These are phyloP conservation scores for Acromyrmex echinatior DNA, from an alignment of 1,140 invertebrate species.

Conservation along the genomic window DNA sequence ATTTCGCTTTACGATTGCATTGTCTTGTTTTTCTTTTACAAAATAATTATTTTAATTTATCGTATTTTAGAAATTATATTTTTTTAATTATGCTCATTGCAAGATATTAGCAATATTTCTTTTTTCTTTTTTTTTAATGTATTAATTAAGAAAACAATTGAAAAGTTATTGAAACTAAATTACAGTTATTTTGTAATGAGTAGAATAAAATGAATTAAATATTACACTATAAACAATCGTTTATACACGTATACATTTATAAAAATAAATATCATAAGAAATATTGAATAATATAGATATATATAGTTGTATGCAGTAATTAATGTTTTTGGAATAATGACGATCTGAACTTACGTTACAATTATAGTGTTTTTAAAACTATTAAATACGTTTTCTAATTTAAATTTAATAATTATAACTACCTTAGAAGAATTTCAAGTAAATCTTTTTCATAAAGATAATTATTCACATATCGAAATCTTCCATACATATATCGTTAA, in stretches of 20 bases:
- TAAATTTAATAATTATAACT: background rate
- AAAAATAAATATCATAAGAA: background rate
- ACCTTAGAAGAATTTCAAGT: background rate
- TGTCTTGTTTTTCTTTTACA: background rate
- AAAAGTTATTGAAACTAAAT: background rate
- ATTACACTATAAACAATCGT: background rate
- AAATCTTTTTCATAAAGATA: background rate
- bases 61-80: background rate
- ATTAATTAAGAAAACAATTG: background rate
- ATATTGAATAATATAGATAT: background rate
- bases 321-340: background rate
- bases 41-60: constrained; percentile 8
- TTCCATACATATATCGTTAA: background rate
- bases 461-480: background rate
- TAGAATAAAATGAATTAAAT: background rate
- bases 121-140: background rate
- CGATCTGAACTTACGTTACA: background rate
- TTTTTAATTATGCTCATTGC: background rate
- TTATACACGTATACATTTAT: background rate
- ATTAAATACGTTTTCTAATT: background rate
- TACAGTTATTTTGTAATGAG: background rate
- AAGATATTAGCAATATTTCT: background rate
- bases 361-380: background rate
- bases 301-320: background rate
- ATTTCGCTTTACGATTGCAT: background rate